Evolutionary conservation across 2,888 invertebrate genomes (phyloP), one percentile per base, ranked within the genome.

Genomic region (Netelia fuscicornis): DNA sequence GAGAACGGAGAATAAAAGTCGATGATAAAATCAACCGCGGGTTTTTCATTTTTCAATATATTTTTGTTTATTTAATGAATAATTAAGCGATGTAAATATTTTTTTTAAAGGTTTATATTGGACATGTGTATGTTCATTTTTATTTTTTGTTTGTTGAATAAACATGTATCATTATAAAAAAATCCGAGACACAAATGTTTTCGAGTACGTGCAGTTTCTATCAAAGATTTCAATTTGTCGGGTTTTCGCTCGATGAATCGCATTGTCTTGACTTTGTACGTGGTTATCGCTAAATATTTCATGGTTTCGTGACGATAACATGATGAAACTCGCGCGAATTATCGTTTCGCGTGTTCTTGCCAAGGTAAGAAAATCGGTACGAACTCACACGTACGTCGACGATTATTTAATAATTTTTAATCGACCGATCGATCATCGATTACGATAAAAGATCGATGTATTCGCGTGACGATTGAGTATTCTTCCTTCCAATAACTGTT

Each of bases 1-100:
- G 81, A 67, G 81, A 81, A 75, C 75, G 74, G 81, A 58, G 20
- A 65, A 37, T 17, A 17, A 71, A 71, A 58, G 1, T 48, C 5
- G 58, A 58, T 20, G 8, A 56, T 2, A 58, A 48, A 48, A 48
- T 48, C 11, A 2, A 48, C 48, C 48, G 13, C 11, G 10, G 0
- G 11, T 48, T 48, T 13, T 48, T 30, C 30, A 30, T 30, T 30
- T 30, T 30, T 30, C 30, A 3, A 2, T 30, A 30, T 30, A 30
- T 30, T 5, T 30, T 5, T 30, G 5, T 30, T 3, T 30, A 30
- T 30, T 2, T 30, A 30, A 30, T 5, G 5, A 30, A 30, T 30
- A 30, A 30, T 3, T 2, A 5, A 5, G 2, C 30, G 5, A 30
- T 30, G 5, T 30, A 30, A 5, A 30, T 30, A 30, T 30, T 30